These are phyloP conservation scores for Athetis lepigone DNA, from an alignment of 2,888 invertebrate genomes.

Conservation along the genomic window DNA sequence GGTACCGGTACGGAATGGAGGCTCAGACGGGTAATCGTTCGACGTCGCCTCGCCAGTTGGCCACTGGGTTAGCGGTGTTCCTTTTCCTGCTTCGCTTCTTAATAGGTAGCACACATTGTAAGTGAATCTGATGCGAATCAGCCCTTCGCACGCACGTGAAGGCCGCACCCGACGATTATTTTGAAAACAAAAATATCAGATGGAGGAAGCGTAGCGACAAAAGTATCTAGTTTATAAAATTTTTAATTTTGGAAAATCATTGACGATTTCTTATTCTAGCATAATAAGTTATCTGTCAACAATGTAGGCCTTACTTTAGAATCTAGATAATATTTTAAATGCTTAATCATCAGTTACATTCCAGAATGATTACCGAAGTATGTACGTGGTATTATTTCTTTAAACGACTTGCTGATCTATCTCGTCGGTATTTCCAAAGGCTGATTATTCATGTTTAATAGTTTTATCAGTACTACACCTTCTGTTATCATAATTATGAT, in stretches of 20 bases:
- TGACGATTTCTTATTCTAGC: background rate
- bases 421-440: slow-evolving; percentile 4
- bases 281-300: background rate
- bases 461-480: slow-evolving; percentile 13
- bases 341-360: background rate
- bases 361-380: background rate
- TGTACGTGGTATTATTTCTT: background rate
- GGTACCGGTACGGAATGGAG: slow-evolving; percentile 86
- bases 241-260: background rate
- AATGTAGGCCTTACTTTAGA: background rate
- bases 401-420: background rate
- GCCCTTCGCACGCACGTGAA: slow-evolving; percentile 40
- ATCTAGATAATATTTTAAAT: slow-evolving; percentile 1
- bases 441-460: slow-evolving; percentile 3
- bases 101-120: slow-evolving; percentile 78
- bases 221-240: background rate
- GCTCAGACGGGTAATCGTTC: slow-evolving; percentile 80
- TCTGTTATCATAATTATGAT: background rate
- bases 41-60: slow-evolving; percentile 87
- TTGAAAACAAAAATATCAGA: slow-evolving; percentile 12
- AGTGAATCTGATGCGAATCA: slow-evolving; percentile 70
- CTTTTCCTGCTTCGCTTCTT: slow-evolving; percentile 87
- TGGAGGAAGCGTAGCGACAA: background rate
- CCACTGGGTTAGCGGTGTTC: slow-evolving; percentile 90
- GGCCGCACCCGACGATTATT: slow-evolving; percentile 15